These are phyloP conservation scores for Corythornis madagascariensis DNA, from an alignment of 2,113 vertebrate genomes.

Conservation along the genomic window DNA sequence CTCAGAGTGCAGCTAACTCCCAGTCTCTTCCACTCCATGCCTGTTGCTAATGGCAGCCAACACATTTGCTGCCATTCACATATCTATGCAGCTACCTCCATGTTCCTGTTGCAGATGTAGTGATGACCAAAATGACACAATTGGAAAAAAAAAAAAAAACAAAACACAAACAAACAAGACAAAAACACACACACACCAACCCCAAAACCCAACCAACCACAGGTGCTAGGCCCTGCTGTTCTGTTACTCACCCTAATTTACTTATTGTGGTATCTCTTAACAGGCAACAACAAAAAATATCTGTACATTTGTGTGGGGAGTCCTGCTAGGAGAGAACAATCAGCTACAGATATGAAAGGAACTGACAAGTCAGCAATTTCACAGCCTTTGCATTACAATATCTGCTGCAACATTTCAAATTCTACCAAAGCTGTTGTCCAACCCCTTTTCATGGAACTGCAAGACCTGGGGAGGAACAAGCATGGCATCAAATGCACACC, in stretches of 20 bases:
- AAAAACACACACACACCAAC: not conserved
- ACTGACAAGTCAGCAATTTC: conserved; percentile 25
- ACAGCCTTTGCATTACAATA: conserved; percentile 25
- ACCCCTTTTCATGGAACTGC: not conserved
- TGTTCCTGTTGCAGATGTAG: not conserved
- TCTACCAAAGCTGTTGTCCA: not conserved
- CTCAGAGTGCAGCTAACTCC: not conserved
- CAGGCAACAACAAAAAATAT: not conserved
- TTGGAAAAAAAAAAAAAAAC: not conserved
- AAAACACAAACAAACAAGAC: not conserved
- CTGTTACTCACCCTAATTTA: not conserved
- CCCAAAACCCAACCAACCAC: not conserved
- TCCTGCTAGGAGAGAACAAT: conserved; percentile 36
- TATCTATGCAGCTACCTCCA: not conserved
- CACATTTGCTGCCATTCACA: not conserved
- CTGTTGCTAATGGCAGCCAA: not conserved
- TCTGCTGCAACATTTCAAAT: not conserved
- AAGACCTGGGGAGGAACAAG: not conserved
- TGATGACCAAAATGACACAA: not conserved
- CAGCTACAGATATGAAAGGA: conserved; percentile 29
- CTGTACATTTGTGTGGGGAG: not conserved
- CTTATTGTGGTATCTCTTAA: not conserved
- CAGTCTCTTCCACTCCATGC: not conserved
- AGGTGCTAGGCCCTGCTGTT: not conserved
- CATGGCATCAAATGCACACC: not conserved